Evolutionary conservation across 2,113 vertebrate genomes (phyloP), one percentile per base, ranked within the genome.

Genomic region (Gobiocypris rarus): DNA sequence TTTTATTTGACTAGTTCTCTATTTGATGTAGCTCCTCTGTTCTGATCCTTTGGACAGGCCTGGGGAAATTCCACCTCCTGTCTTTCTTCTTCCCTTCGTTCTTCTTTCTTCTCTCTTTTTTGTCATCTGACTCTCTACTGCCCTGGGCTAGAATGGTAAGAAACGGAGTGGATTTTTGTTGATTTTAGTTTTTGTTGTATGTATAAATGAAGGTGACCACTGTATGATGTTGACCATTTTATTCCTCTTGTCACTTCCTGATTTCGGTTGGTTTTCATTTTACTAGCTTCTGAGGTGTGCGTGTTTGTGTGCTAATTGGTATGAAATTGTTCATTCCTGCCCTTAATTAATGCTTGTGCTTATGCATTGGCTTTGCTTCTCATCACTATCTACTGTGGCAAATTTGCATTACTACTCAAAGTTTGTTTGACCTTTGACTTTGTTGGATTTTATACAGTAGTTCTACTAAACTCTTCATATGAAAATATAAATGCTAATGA

Each of bases 81-180:
- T 86, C 54, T 59, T 52, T 81, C 59, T 77, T 61, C 84, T 56
- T 54, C 17, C 70, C 63, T 75, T n/a, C 24, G 3, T 81, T 14
- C 19, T 4, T 34, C 41, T 19, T 84, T 63, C 13, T 38, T 70
- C 56, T 34, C 41, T 45, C 31, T 77, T 59, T 74, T 34, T 78
- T 81, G 58, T 58, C 38, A 52, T 45, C 50, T 83, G 19, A 82
- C 48, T 63, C 69, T 76, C 26, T 58, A 80, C 67, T 45, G 41
- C 75, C 75, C n/a, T 65, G 19, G 75, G 63, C 45, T n/a, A 63
- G 17, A 69, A 79, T 73, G 87, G 87, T 88, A 86, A 81, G 82
- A 84, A 70, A 26, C 63, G 74, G 52, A 17, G 52, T 50, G 45
- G 43, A 78, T 85, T 41, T 83, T 73, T 80, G 56, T 67, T 19